These are phyloP conservation scores for Cirrhinus molitorella DNA, from an alignment of 2,797 vertebrate genomes.

Conservation along the genomic window DNA sequence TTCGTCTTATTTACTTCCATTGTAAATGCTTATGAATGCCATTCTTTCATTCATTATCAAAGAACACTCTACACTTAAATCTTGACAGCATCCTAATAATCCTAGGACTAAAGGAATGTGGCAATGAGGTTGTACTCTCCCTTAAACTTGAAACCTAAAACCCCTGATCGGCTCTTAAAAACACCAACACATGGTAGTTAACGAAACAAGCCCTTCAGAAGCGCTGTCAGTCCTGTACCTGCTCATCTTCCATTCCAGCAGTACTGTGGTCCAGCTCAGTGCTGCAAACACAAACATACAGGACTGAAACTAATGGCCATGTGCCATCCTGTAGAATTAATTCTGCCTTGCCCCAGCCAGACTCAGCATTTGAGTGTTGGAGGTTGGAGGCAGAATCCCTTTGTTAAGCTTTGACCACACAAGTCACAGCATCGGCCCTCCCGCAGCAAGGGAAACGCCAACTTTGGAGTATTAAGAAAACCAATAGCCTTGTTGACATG, in stretches of 20 bases:
- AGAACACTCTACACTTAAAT: neutral
- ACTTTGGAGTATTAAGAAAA: slow-evolving; percentile 98
- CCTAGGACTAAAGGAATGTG: neutral
- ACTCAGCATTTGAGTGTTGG: slow-evolving; percentile 65
- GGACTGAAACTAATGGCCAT: slow-evolving; percentile 81
- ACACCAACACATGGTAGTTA: slow-evolving; percentile 3
- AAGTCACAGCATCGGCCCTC: slow-evolving; percentile 86
- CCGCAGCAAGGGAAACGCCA: slow-evolving; percentile 91
- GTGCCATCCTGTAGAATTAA: slow-evolving; percentile 80
- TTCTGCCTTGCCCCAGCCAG: slow-evolving; percentile 73
- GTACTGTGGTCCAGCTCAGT: slow-evolving; percentile 43
- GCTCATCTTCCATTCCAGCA: slow-evolving; percentile 9
- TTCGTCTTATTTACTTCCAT: neutral
- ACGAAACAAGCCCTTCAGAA: slow-evolving; percentile 19
- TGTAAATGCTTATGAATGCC: neutral
- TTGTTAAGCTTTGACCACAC: slow-evolving; percentile 94
- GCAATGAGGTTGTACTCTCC: neutral
- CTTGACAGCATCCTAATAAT: neutral
- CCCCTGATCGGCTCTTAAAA: slow-evolving; percentile 19
- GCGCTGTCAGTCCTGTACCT: slow-evolving; percentile 11
- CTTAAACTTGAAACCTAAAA: neutral
- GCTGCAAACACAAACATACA: slow-evolving; percentile 74
- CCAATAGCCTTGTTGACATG: slow-evolving; percentile 99
- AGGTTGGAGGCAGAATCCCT: slow-evolving; percentile 86
- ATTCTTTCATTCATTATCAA: neutral